These are phyloP conservation scores for Ceratina australensis DNA, from an alignment of 1,140 invertebrate species.

Conservation along the genomic window DNA sequence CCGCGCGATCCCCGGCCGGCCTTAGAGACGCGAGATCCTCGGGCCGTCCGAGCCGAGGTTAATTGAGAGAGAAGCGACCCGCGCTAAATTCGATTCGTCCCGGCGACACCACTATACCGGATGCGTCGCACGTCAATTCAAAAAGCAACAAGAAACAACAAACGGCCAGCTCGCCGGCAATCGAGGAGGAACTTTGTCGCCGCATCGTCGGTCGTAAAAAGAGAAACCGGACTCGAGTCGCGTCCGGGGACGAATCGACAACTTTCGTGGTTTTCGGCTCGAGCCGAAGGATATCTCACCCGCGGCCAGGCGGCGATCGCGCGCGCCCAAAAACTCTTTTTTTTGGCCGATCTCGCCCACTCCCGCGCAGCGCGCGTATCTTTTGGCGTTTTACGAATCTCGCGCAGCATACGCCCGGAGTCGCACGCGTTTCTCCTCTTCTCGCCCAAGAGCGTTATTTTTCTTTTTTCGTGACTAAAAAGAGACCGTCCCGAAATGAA, in stretches of 20 bases:
- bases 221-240: conserved; percentile 23
- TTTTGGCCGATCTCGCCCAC: conserved; percentile 4
- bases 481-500: conserved; percentile 49
- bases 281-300: not conserved
- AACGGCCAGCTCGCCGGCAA: conserved; percentile 13
- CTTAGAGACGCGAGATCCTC: not conserved
- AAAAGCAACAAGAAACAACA: conserved; percentile 40
- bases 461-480: conserved; percentile 25
- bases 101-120: not conserved
- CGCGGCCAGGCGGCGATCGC: conserved; percentile 10
- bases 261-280: conserved; percentile 10
- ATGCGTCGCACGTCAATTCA: conserved; percentile 39
- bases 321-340: not conserved
- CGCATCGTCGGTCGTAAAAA: conserved; percentile 25
- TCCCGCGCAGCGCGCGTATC: not conserved
- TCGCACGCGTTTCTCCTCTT: not conserved
- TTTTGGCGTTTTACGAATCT: not conserved
- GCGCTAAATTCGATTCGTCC: conserved; percentile 46
- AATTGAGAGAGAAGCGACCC: conserved; percentile 44
- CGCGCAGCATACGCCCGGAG: not conserved
- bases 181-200: conserved; percentile 51
- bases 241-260: conserved; percentile 11
- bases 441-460: conserved; percentile 1
- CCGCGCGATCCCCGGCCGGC: too few relatives aligned
- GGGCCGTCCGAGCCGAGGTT: conserved; percentile 14